phyloP scores from a whole-genome alignment of 2,888 invertebrate species.

The Aporophyla lueneburgensis region DNA sequence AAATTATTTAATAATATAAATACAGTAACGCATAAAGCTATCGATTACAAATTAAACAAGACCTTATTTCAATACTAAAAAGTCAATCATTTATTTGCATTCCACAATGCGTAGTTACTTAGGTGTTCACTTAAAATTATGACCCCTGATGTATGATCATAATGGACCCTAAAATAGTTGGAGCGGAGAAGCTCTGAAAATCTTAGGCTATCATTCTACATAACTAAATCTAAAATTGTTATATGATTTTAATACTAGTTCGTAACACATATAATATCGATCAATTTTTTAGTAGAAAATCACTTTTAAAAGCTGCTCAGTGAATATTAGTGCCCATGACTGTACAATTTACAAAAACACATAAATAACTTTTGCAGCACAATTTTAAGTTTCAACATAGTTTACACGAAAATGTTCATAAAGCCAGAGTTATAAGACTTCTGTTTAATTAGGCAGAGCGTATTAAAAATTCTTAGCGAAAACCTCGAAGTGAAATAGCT shows the following conservation, averaged over 20 bases:
- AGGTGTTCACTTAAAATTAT: no score
- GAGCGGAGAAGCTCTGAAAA: no score
- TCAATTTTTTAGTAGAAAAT: background rate
- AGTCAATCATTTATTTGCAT: no score
- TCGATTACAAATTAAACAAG: no score
- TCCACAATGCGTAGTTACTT: no score
- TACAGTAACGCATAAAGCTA: background rate
- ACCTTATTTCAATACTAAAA: no score
- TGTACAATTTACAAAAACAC: constrained; percentile 1
- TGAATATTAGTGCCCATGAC: background rate
- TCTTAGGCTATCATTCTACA: no score
- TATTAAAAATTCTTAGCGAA: constrained; percentile 49
- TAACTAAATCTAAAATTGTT: no score
- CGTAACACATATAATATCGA: background rate
- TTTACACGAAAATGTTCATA: constrained; percentile 29
- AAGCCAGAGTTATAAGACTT: constrained; percentile 48
- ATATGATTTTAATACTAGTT: no score
- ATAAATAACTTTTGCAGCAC: constrained; percentile 18
- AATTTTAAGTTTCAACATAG: constrained; percentile 31
- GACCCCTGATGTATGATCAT: no score
- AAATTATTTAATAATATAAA: no score
- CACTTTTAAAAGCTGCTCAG: background rate
- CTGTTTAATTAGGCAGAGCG: constrained; percentile 51
- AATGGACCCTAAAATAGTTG: no score
- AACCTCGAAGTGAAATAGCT: constrained; percentile 40